A percentile compares a stretch with the other conserved stretches of the same genome.
These are phyloP conservation scores for Eleutherodactylus coqui DNA, from an alignment of 2,797 vertebrate genomes.

Conservation along the genomic window DNA sequence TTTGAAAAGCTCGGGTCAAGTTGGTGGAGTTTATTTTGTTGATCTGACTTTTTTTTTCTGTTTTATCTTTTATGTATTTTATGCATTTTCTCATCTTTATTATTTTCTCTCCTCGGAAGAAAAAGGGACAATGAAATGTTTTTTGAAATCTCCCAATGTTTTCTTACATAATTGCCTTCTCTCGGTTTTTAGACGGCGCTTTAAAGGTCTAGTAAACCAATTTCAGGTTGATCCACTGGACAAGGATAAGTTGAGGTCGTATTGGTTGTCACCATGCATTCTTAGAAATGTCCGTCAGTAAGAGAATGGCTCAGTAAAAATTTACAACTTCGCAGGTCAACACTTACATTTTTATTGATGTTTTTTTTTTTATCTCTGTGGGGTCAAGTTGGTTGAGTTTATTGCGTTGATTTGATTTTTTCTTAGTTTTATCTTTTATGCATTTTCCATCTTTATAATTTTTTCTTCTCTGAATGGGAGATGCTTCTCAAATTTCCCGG, in stretches of 20 bases:
- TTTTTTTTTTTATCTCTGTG: no score
- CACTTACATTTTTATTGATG: no score
- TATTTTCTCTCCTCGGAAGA: not conserved
- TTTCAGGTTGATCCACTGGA: not conserved
- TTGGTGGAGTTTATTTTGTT: slow-evolving; percentile 38
- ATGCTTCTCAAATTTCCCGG: no score
- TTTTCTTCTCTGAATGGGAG: not conserved
- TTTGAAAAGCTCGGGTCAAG: slow-evolving; percentile 63
- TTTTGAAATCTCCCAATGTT: not conserved
- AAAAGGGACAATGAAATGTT: slow-evolving; percentile 22
- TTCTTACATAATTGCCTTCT: slow-evolving; percentile 29
- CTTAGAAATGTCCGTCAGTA: not conserved
- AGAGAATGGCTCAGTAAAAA: no score
- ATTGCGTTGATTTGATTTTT: slow-evolving; percentile 46
- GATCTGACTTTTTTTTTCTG: slow-evolving; percentile 47
- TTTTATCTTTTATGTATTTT: slow-evolving; percentile 37
- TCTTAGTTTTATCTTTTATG: slow-evolving; percentile 41
- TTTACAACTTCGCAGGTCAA: no score
- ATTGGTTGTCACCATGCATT: no score
- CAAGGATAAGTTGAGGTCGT: not conserved
- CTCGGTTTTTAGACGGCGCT: not conserved
- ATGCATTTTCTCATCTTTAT: not conserved
- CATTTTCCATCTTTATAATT: not conserved
- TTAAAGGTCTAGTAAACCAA: not conserved
- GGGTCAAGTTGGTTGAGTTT: slow-evolving; percentile 59